Percentiles rank a stretch among this genome's conserved stretches.
These are phyloP conservation scores for Melipona quadrifasciata DNA, from an alignment of 1,140 invertebrate species.

Conservation along the genomic window DNA sequence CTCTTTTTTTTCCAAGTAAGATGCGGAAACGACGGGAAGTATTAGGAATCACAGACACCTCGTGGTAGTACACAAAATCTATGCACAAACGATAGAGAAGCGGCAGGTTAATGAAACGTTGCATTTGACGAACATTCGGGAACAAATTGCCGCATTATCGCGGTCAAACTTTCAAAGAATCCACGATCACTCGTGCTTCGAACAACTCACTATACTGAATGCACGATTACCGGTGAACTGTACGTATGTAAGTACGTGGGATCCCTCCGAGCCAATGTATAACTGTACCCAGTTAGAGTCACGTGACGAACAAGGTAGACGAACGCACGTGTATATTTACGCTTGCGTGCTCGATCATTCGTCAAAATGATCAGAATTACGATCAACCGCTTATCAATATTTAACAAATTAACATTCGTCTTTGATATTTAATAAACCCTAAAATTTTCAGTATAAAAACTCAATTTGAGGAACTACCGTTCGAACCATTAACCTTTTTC, in stretches of 20 bases:
- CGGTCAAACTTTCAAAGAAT: conserved; percentile 36
- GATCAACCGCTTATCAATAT: background rate
- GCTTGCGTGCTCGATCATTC: background rate
- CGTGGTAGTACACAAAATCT: background rate
- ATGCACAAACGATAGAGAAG: background rate
- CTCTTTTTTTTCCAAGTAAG: background rate
- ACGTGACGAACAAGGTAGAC: conserved; percentile 54
- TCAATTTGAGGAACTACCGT: too few species aligned
- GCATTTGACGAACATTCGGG: background rate
- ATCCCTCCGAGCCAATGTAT: conserved; percentile 47
- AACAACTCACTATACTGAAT: conserved; percentile 14
- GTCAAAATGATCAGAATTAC: background rate
- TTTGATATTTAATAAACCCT: background rate
- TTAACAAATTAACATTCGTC: background rate
- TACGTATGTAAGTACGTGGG: conserved; percentile 7
- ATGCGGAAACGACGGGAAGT: background rate
- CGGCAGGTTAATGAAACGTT: background rate
- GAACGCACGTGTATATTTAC: conserved; percentile 37
- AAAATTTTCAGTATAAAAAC: too few species aligned
- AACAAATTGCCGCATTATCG: conserved; percentile 14
- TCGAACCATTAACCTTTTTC: too few species aligned
- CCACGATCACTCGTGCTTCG: conserved; percentile 11
- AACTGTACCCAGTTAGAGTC: conserved; percentile 62
- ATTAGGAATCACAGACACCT: background rate
- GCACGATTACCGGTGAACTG: conserved; percentile 29